A percentile compares a stretch with the other conserved stretches of the same genome.
Conservation (phyloP, 2,888 invertebrate species). For the Euzophera pinguis region DNA sequence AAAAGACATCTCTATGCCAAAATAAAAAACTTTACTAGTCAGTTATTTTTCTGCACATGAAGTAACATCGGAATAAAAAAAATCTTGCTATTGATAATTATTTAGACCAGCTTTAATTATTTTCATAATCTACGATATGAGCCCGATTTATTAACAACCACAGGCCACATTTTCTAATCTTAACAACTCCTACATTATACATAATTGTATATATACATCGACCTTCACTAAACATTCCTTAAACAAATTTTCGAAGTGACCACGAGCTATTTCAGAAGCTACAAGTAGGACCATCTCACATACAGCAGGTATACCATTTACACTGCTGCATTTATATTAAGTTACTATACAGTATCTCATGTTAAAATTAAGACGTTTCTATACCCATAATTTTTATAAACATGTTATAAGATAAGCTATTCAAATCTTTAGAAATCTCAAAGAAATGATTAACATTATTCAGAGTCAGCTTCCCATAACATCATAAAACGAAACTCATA, state of each 20-base stretch:
- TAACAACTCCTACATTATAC: background rate
- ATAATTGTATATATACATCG: background rate
- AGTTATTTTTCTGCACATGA: too few species aligned
- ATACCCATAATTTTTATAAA: conserved; percentile 31
- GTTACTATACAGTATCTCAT: conserved; percentile 8
- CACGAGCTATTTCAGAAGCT: conserved; percentile 9
- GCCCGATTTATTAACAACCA: background rate
- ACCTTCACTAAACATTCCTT: background rate
- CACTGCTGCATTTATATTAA: background rate
- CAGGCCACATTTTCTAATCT: background rate
- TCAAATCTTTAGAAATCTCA: conserved; percentile 43
- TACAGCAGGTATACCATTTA: background rate
- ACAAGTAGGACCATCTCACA: background rate
- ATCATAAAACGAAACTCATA: conserved; percentile 70
- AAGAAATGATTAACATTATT: conserved; percentile 78
- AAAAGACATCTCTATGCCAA: too few species aligned
- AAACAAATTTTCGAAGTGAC: background rate
- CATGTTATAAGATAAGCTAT: conserved; percentile 27
- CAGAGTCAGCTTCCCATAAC: conserved; percentile 69
- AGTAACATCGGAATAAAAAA: too few species aligned
- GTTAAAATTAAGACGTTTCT: conserved; percentile 24
- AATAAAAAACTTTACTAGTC: too few species aligned
- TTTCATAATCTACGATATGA: too few species aligned
- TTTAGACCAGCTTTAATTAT: too few species aligned
- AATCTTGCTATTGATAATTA: too few species aligned